Percentiles rank a stretch among this genome's conserved stretches.
phyloP scores from a whole-genome alignment of 2,113 vertebrate species.

The Menura novaehollandiae region DNA sequence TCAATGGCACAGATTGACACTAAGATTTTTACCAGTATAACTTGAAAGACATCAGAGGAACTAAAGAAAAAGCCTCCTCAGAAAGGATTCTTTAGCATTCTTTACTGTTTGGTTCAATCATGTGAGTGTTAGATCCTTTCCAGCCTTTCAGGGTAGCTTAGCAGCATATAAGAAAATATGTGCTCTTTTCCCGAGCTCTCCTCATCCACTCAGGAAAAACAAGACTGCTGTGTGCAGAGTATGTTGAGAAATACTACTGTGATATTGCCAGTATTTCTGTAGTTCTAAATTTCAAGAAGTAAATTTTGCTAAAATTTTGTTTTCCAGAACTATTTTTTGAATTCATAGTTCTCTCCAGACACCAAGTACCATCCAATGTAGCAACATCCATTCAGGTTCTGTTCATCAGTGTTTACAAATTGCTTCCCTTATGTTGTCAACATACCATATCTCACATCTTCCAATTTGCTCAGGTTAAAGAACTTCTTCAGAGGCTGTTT shows the following conservation, averaged over 20 bases:
- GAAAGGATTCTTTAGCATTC: neutral
- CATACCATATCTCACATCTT: constrained; percentile 87
- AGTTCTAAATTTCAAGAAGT: neutral
- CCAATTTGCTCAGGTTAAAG: constrained; percentile 87
- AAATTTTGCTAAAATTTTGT: neutral
- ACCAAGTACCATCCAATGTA: neutral
- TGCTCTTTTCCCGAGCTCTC: neutral
- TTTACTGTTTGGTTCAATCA: neutral
- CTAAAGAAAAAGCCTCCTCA: neutral
- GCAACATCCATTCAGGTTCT: neutral
- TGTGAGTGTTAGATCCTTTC: neutral
- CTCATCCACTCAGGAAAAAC: neutral
- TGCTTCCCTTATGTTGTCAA: neutral
- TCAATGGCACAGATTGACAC: neutral
- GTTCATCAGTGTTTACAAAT: neutral
- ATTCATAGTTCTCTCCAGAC: neutral
- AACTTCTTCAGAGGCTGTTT: constrained; percentile 80
- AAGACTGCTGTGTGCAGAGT: neutral
- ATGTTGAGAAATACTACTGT: neutral
- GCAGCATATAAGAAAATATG: neutral
- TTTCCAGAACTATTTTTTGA: neutral
- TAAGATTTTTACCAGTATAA: neutral
- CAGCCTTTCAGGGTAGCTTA: neutral
- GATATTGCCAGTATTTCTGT: neutral
- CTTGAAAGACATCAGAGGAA: neutral